These are phyloP conservation scores for Ptychoptera albimana DNA, from an alignment of 2,888 invertebrate genomes.

Conservation along the genomic window DNA sequence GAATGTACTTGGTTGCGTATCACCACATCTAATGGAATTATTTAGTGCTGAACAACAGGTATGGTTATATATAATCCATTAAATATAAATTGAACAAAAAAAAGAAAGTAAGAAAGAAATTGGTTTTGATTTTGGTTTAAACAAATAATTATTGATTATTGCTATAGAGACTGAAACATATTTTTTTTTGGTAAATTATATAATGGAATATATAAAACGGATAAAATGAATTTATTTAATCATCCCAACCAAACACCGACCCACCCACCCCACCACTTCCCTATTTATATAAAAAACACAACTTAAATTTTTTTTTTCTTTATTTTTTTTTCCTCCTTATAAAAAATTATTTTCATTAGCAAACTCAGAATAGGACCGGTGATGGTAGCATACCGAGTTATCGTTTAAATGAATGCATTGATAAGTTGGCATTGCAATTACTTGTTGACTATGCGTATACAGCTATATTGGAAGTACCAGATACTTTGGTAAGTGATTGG, in stretches of 20 bases:
- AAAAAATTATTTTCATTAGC: background rate
- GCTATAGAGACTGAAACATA: too few relatives aligned
- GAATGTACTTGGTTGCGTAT: conserved; percentile 63
- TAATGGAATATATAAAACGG: too few relatives aligned
- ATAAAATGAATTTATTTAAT: too few relatives aligned
- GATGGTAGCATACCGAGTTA: conserved; percentile 29
- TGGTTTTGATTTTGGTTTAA: too few relatives aligned
- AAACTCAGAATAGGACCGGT: conserved; percentile 19
- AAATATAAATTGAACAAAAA: background rate
- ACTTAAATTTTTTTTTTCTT: too few relatives aligned
- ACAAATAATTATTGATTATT: too few relatives aligned
- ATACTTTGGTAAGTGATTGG: conserved; percentile 27
- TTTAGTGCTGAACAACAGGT: conserved; percentile 45
- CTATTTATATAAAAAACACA: too few relatives aligned
- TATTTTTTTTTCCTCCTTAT: too few relatives aligned
- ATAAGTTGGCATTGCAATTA: conserved; percentile 51
- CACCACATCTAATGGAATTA: conserved; percentile 59
- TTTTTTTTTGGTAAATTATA: too few relatives aligned
- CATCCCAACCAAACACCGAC: too few relatives aligned
- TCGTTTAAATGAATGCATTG: conserved; percentile 46
- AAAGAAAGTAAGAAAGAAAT: too few relatives aligned
- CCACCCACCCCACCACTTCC: too few relatives aligned
- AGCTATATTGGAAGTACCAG: conserved; percentile 40
- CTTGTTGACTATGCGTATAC: conserved; percentile 76
- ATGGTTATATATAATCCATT: background rate